These are phyloP conservation scores for Thalassarche chlororhynchos DNA, from an alignment of 2,113 vertebrate genomes.

Conservation along the genomic window DNA sequence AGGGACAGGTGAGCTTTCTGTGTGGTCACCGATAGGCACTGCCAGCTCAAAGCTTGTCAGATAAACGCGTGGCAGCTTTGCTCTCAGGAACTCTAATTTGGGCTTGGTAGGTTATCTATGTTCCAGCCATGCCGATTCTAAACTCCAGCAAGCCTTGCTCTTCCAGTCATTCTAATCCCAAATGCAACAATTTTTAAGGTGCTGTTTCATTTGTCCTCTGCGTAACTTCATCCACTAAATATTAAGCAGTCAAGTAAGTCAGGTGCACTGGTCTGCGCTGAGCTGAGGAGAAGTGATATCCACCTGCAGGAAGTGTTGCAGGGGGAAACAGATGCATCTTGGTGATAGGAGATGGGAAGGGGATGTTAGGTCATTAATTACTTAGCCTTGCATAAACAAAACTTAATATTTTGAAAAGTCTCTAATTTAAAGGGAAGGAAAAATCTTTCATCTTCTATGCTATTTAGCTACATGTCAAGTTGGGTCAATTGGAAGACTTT, in stretches of 20 bases:
- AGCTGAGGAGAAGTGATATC: constrained; percentile 45
- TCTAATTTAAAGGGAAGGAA: constrained; percentile 61
- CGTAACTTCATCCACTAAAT: background rate
- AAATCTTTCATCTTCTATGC: constrained; percentile 32
- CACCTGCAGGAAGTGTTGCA: constrained; percentile 71
- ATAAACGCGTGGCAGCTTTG: background rate
- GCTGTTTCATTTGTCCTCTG: background rate
- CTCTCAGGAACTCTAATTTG: background rate
- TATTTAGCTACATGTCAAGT: background rate
- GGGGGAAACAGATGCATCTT: constrained; percentile 78
- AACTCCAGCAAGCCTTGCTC: background rate
- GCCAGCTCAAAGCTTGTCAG: background rate
- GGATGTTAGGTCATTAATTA: constrained; percentile 80
- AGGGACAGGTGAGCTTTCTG: background rate
- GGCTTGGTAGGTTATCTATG: background rate
- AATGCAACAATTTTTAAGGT: background rate
- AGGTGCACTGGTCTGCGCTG: constrained; percentile 45
- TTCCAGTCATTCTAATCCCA: background rate
- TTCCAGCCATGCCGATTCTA: background rate
- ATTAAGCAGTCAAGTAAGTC: background rate
- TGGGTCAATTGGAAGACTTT: background rate
- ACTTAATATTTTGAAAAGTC: constrained; percentile 63
- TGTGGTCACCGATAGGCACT: background rate
- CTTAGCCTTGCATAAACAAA: constrained; percentile 72
- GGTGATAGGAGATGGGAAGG: constrained; percentile 76